Base-by-base conservation (phyloP, 2,888 invertebrate species). In the Caenorhabditis sp. region DNA sequence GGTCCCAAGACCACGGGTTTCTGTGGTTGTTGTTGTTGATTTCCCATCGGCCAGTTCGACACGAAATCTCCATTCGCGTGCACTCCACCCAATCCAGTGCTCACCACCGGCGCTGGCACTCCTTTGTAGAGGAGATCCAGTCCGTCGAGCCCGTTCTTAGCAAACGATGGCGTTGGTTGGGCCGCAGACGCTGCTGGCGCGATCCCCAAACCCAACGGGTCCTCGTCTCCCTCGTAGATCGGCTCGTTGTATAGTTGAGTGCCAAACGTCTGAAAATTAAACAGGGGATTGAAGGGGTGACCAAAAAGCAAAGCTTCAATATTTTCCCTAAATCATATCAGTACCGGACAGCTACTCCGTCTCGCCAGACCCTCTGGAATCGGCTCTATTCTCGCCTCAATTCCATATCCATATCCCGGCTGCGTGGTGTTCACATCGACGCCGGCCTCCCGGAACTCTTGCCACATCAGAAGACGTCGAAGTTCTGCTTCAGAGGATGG, bases 211-310 rank as follows among this genome's bases (percentile, higher is more conserved):
- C 80, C 76, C 3, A 84, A 59, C 16, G 70, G 77, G 63, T 90
- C 90, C 31, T 90, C 90, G n/a, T 90, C 90, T 51, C 89, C 89
- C 66, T 90, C 90, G 76, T 89, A 88, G 66, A 90, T 90, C 10
- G 90, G 90, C 68, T 90, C 89, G 44, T 88, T 89, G 83, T 86
- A 85, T 19, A 90, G 80, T 8, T 80, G 51, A 2, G 69, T 82
- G 16, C 82, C 86, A 26, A 69, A 70, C 5, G 54, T 47, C 87
- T 86, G 82, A 80, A 87, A 86, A 64, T 38, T 38, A n/a, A 19
- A 28, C 10, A 56, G 28, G 16, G 56, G 28, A 24, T 56, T 38
- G 28, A 31, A 31, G 7, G 6, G 12, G 38, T 58, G 31, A 6
- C 16, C 19, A 35, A n/a, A 19, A 47, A 54, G n/a, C n/a, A n/a